Evolutionary conservation across 2,113 vertebrate genomes (phyloP).

Genomic region (Perca fluviatilis): DNA sequence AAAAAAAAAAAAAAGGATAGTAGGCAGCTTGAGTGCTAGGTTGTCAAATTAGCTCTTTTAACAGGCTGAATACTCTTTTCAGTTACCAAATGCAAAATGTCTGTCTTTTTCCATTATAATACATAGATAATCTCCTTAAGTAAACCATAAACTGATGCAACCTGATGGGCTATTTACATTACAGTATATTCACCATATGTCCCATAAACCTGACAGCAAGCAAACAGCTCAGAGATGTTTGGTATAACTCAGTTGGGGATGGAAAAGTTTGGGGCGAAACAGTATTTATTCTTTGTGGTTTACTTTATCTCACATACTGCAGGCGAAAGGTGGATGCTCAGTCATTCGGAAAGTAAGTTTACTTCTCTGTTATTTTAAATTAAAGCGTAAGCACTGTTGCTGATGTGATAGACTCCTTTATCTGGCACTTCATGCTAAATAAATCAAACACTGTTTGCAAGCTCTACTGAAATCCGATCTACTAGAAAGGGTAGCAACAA

Average conservation of each 20-base stretch:
- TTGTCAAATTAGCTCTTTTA: conserved; percentile 16
- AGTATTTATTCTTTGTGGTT: not conserved
- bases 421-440: not conserved
- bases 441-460: not conserved
- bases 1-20: not conserved
- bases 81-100: not conserved
- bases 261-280: not conserved
- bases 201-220: not conserved
- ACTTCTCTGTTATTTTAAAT: not conserved
- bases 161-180: not conserved
- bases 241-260: not conserved
- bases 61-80: not conserved
- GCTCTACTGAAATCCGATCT: not conserved
- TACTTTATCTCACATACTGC: not conserved
- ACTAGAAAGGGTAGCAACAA: not conserved
- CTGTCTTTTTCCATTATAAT: not conserved
- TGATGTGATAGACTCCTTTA: not conserved
- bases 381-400: too few relatives aligned
- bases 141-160: not conserved
- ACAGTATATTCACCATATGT: not conserved
- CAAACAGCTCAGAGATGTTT: not conserved
- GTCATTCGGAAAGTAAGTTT: not conserved
- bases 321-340: not conserved
- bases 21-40: not conserved
- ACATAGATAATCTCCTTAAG: conserved; percentile 2